Evolutionary conservation across 2,113 vertebrate genomes (phyloP).

Genomic region (Hirundichthys speculiger): DNA sequence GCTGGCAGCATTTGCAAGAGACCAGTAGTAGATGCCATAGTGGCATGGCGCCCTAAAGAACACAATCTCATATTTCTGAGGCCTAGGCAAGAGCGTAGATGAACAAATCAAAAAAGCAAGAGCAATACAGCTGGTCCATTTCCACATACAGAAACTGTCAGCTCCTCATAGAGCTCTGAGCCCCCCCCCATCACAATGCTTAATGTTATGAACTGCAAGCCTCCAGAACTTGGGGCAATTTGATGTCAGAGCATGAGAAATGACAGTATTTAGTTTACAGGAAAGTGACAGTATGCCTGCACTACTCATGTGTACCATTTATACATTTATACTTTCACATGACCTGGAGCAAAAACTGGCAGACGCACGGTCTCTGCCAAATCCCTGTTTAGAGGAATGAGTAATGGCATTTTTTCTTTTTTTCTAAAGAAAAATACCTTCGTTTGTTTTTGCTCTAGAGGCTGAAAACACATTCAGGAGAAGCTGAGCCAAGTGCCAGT

Average conservation of each 20-base stretch:
- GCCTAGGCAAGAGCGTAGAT: constrained; percentile 42
- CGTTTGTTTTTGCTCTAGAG: constrained; percentile 58
- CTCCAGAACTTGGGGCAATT: constrained; percentile 6
- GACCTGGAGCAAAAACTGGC: constrained; percentile 1
- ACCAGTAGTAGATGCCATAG: neutral
- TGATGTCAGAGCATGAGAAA: neutral
- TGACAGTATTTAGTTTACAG: neutral
- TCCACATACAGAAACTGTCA: constrained; percentile 38
- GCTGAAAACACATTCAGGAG: constrained; percentile 52
- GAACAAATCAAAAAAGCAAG: constrained; percentile 49
- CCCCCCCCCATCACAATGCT: constrained; percentile 17
- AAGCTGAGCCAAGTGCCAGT: constrained; percentile 38
- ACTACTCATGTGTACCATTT: neutral
- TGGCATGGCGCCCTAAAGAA: constrained; percentile 10
- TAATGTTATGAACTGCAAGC: constrained; percentile 13
- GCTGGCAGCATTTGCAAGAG: constrained; percentile 3
- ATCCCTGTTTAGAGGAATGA: constrained; percentile 56
- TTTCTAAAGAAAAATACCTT: constrained; percentile 74
- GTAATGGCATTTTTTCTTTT: constrained; percentile 66
- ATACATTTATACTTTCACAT: constrained; percentile 3
- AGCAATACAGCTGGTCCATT: constrained; percentile 29
- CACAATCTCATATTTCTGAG: constrained; percentile 45
- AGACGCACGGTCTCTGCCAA: constrained; percentile 35
- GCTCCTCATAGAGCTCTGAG: neutral
- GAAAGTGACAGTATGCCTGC: neutral